Percentiles rank a stretch among this genome's conserved stretches.
These are phyloP conservation scores for Myzus persicae DNA, from an alignment of 1,140 invertebrate species.

Conservation along the genomic window DNA sequence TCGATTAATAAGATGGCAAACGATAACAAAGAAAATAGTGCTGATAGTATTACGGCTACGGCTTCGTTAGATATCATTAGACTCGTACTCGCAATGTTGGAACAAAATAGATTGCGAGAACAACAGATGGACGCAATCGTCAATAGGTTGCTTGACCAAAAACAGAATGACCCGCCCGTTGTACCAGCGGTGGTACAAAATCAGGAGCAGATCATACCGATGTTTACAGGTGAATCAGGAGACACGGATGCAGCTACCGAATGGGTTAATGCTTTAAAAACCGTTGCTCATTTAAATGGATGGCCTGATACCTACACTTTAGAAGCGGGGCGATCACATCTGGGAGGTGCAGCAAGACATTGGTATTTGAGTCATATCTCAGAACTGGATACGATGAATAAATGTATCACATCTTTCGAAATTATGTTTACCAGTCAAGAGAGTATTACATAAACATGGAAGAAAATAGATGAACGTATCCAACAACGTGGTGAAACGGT, in stretches of 20 bases:
- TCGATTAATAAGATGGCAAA: no score
- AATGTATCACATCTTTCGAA: background rate
- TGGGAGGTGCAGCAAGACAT: background rate
- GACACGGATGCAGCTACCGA: background rate
- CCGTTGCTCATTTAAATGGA: background rate
- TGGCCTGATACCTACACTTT: background rate
- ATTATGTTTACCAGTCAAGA: background rate
- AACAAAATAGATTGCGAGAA: slow-evolving; percentile 65
- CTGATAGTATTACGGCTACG: no score
- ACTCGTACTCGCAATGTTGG: slow-evolving; percentile 63
- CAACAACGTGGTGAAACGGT: background rate
- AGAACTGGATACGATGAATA: background rate
- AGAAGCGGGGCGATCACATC: background rate
- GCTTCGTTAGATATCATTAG: slow-evolving; percentile 47
- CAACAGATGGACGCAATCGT: slow-evolving; percentile 61
- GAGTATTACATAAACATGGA: background rate
- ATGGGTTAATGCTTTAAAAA: background rate
- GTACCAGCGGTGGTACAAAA: background rate
- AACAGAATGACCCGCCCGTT: no score
- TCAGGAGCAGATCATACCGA: background rate
- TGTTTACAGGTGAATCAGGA: background rate
- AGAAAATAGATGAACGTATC: background rate
- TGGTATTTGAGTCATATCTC: background rate
- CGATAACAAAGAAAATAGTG: no score
- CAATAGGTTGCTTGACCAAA: background rate